phyloP scores from a whole-genome alignment of 2,888 invertebrate species.

The Cacoxenus indagator region DNA sequence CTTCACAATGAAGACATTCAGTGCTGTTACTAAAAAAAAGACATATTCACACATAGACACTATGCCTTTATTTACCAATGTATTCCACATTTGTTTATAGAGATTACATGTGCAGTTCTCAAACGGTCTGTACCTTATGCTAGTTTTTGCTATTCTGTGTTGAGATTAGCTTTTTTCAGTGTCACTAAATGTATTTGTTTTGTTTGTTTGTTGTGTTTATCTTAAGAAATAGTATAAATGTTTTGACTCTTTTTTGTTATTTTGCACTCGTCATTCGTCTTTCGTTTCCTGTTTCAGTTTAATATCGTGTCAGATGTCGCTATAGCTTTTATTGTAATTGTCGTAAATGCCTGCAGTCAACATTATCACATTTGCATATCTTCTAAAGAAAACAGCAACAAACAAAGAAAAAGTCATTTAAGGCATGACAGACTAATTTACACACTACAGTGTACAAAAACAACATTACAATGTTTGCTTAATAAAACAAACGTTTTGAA shows the following conservation, averaged over 20 bases:
- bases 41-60: too few species aligned
- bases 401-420: background rate
- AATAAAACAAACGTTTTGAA: too few species aligned
- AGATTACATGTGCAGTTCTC: too few species aligned
- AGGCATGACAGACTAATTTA: background rate
- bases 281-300: conserved; percentile 48
- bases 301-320: conserved; percentile 66
- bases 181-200: conserved; percentile 45
- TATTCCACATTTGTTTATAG: too few species aligned
- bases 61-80: too few species aligned
- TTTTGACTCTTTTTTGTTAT: background rate
- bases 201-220: conserved; percentile 28
- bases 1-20: too few species aligned
- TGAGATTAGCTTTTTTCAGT: conserved; percentile 27
- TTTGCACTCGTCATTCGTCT: conserved; percentile 6
- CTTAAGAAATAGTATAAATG: background rate
- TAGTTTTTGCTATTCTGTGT: background rate
- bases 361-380: conserved; percentile 65
- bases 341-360: conserved; percentile 61
- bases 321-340: conserved; percentile 55
- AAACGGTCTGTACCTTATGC: background rate
- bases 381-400: background rate
- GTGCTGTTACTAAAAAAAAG: too few species aligned
- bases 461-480: too few species aligned
- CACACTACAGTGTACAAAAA: background rate